Evolutionary conservation across 2,797 vertebrate genomes (phyloP).

Genomic region (Tenualosa thibaudeaui): DNA sequence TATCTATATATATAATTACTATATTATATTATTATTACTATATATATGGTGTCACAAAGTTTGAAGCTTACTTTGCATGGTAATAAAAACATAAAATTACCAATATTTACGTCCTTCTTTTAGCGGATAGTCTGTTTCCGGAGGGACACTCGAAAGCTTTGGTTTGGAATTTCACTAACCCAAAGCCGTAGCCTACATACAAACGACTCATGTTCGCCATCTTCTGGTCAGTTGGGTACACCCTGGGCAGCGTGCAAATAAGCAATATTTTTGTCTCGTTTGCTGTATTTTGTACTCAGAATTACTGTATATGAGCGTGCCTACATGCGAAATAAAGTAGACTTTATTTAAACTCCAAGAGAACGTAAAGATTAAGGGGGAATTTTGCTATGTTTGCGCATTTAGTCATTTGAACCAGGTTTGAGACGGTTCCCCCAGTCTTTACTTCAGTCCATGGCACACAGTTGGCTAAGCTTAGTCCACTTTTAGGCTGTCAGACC

Average conservation of each 20-base stretch:
- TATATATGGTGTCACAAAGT: no score
- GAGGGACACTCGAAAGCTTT: not conserved
- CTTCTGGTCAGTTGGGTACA: not conserved
- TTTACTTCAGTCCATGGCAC: not conserved
- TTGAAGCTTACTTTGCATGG: no score
- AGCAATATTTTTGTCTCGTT: no score
- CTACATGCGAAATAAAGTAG: no score
- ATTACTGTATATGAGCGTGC: no score
- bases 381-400: not conserved
- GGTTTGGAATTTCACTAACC: not conserved
- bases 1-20: no score
- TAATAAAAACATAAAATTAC: not conserved
- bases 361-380: not conserved
- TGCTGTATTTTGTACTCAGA: no score
- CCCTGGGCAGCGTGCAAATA: not conserved
- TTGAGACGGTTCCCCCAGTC: not conserved
- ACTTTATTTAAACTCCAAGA: not conserved
- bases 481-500: conserved; percentile 4
- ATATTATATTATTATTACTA: no score
- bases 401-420: not conserved
- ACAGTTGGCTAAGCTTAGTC: not conserved
- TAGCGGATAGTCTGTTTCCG: no score
- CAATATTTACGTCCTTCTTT: not conserved
- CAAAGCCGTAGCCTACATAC: no score
- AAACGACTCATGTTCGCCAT: conserved; percentile 17